These are phyloP conservation scores for Silurus asotus DNA, from an alignment of 2,113 vertebrate genomes.

Conservation along the genomic window DNA sequence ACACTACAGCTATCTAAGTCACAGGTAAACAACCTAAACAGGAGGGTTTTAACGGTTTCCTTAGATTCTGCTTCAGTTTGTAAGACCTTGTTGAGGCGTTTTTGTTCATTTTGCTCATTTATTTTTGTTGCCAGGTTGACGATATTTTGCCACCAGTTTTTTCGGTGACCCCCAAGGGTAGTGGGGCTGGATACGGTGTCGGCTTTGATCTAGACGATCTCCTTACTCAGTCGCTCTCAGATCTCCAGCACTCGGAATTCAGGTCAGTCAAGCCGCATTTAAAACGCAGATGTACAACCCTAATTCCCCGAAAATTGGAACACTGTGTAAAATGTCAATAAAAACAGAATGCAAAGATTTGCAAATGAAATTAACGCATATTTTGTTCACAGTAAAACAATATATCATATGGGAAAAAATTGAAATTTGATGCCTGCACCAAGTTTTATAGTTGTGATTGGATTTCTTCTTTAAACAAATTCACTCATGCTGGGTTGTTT, in stretches of 20 bases:
- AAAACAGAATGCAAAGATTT: too few relatives aligned
- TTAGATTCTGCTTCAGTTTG: neutral
- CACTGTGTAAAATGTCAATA: too few relatives aligned
- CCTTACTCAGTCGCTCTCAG: slow-evolving; percentile 83
- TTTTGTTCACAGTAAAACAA: too few relatives aligned
- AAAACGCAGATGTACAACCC: neutral
- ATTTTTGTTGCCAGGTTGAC: slow-evolving; percentile 75
- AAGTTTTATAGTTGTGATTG: too few relatives aligned
- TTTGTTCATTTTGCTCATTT: neutral
- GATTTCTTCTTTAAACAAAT: too few relatives aligned
- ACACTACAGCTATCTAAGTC: slow-evolving; percentile 92
- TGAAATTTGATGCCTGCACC: too few relatives aligned
- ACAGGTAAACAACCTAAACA: slow-evolving; percentile 70
- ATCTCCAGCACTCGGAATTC: slow-evolving; percentile 75
- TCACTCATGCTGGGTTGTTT: too few relatives aligned
- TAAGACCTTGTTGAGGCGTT: too few relatives aligned
- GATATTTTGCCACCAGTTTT: slow-evolving; percentile 86
- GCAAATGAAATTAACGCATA: too few relatives aligned
- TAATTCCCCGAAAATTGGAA: too few relatives aligned
- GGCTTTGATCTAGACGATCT: slow-evolving; percentile 90
- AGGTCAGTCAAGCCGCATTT: slow-evolving; percentile 62
- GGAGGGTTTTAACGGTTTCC: neutral
- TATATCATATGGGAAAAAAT: too few relatives aligned
- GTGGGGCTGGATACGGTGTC: slow-evolving; percentile 86
- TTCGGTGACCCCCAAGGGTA: slow-evolving; percentile 89